Base-by-base conservation (phyloP, 2,888 invertebrate species). In the Doris montereyensis region DNA sequence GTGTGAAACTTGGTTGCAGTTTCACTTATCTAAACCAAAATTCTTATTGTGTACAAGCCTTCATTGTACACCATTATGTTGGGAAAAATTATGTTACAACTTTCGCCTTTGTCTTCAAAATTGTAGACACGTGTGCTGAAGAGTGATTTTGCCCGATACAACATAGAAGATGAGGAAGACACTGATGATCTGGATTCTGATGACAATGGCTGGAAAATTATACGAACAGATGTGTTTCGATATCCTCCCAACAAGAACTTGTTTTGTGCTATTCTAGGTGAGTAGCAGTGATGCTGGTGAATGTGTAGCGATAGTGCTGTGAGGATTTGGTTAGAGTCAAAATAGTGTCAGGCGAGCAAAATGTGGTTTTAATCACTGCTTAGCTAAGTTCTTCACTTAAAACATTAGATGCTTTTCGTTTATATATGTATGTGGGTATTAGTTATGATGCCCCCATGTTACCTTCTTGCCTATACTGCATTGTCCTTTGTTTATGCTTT, bases 161-260 rank as follows among this genome's bases (percentile, higher is more conserved):
- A 92, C 84, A 87, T 91, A 58, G 91, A 91, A 76, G 91, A 91
- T 79, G 92, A 92, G n/a, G 91, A 91, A 52, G 90, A 91, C 21
- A 84, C 85, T 67, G 90, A 91, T 58, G 90, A 91, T 79, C 77
- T 91, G 65, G 92, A 92, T 35, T 90, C 91, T 57, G 92, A 92
- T 81, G 93, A 93, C 77, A 93, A 92, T 83, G 93, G 93, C 28
- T 93, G 93, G 93, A 93, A 93, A 85, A 92, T 92, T 35, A 92
- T 93, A 65, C 91, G 92, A 78, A 92, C 92, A 0, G 93, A 93
- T 85, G 93, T 93, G 1, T 93, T 93, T 87, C 84, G 93, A 65
- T 91, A 91, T 83, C 93, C 93, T 1, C 85, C 85, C 0, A 84
- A 88, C 77, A 92, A 91, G 85, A 92, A 88, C 81, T 86, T 93